Evolutionary conservation across 2,888 invertebrate genomes (phyloP).

Genomic region (Cephus spinipes): DNA sequence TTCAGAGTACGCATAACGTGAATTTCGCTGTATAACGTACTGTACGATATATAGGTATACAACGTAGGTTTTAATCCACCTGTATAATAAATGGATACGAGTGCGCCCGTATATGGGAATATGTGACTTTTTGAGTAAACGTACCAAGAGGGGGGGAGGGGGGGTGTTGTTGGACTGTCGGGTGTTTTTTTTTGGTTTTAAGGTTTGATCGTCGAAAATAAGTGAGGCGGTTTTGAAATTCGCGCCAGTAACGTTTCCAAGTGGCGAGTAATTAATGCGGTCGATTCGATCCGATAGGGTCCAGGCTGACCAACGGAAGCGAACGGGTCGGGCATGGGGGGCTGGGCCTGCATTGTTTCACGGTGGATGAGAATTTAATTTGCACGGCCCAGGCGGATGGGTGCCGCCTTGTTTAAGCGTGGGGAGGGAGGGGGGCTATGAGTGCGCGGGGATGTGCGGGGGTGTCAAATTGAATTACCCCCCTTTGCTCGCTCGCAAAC

Average conservation of each 20-base stretch:
- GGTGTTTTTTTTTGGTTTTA: not conserved
- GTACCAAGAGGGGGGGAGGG: not conserved
- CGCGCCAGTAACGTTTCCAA: not conserved
- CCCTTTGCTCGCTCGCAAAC: conserved; percentile 42
- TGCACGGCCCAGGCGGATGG: conserved; percentile 54
- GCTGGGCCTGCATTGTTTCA: conserved; percentile 58
- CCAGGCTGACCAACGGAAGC: conserved; percentile 47
- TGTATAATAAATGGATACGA: not conserved
- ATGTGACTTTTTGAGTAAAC: not conserved
- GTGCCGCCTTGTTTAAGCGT: conserved; percentile 63
- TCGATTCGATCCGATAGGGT: conserved; percentile 48
- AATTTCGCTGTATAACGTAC: not conserved
- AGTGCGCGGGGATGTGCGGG: conserved; percentile 35
- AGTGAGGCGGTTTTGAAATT: not conserved
- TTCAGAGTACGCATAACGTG: not conserved
- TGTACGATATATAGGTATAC: not conserved
- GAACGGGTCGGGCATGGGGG: conserved; percentile 19
- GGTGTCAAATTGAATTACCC: conserved; percentile 67
- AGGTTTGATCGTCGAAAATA: not conserved
- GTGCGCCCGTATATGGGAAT: not conserved
- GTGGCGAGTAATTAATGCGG: conserved; percentile 61
- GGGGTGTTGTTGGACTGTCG: not conserved
- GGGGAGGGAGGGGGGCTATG: conserved; percentile 39
- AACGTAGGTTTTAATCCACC: not conserved
- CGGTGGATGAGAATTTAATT: conserved; percentile 66